These are phyloP conservation scores for Sthenelais limicola DNA, from an alignment of 2,888 invertebrate genomes.

Conservation along the genomic window DNA sequence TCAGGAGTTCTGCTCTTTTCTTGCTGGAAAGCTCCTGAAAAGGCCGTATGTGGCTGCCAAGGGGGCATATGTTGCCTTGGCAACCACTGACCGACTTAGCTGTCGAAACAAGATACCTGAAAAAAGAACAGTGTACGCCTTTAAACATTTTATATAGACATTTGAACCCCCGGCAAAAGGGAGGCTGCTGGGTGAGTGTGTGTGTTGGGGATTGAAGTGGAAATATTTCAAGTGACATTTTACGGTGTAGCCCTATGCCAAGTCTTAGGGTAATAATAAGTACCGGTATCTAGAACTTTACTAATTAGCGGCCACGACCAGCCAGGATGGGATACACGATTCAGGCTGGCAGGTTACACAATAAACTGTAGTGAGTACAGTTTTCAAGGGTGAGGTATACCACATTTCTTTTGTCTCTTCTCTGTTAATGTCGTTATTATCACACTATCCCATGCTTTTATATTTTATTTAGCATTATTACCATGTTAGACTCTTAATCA, in stretches of 20 bases:
- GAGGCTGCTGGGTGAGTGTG: neutral
- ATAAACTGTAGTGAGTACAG: constrained; percentile 27
- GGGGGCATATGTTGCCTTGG: no score
- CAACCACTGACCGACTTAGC: no score
- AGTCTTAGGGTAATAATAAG: no score
- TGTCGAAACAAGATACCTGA: no score
- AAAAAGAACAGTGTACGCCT: no score
- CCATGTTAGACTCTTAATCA: neutral
- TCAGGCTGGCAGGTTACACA: constrained; percentile 22
- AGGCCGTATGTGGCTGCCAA: no score
- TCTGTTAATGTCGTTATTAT: constrained; percentile 22
- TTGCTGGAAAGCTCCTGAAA: no score
- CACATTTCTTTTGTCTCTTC: constrained; percentile 39
- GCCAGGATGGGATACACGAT: constrained; percentile 22
- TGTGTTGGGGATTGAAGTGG: constrained; percentile 2
- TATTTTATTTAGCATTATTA: neutral
- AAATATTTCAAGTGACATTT: constrained; percentile 7
- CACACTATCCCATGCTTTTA: constrained; percentile 9
- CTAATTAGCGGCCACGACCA: constrained; percentile 20
- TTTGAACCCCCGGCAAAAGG: neutral
- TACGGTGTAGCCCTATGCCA: neutral
- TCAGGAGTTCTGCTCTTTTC: no score
- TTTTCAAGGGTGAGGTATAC: constrained; percentile 31
- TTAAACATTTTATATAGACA: no score
- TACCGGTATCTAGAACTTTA: constrained; percentile 12